A percentile compares a stretch with the other conserved stretches of the same genome.
Conservation (phyloP, 1,140 invertebrate species). For the Glomeris maerens region DNA sequence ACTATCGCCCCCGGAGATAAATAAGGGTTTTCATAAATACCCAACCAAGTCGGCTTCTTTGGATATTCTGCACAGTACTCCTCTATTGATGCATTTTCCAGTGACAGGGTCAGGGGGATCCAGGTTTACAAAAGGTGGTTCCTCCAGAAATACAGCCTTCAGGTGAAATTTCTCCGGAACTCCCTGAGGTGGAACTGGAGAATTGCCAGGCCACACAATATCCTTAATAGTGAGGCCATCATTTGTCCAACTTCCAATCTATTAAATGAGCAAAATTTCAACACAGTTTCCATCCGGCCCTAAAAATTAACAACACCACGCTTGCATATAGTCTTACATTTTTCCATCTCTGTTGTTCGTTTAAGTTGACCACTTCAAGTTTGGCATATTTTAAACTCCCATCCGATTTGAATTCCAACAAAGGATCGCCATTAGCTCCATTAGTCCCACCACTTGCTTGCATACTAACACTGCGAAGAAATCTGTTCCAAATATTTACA, state of each 20-base stretch:
- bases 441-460: neutral
- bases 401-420: slow-evolving; percentile 73
- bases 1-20: too few species aligned
- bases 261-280: slow-evolving; percentile 6
- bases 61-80: slow-evolving; percentile 69
- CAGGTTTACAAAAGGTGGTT: slow-evolving; percentile 88
- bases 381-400: slow-evolving; percentile 72
- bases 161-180: slow-evolving; percentile 94
- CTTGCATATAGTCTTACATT: slow-evolving; percentile 43
- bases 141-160: slow-evolving; percentile 87
- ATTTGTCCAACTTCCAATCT: slow-evolving; percentile 74
- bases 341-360: slow-evolving; percentile 69
- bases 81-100: slow-evolving; percentile 68
- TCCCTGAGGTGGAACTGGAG: slow-evolving; percentile 85
- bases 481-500: neutral
- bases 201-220: slow-evolving; percentile 94
- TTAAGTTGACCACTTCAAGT: slow-evolving; percentile 81
- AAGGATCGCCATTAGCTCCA: slow-evolving; percentile 52
- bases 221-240: slow-evolving; percentile 86
- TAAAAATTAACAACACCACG: neutral
- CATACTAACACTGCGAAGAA: neutral
- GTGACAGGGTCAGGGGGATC: slow-evolving; percentile 75
- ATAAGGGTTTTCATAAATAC: slow-evolving; percentile 37
- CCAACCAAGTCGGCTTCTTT: slow-evolving; percentile 60
- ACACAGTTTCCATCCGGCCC: neutral